Percentiles rank a stretch among this genome's conserved stretches.
phyloP scores from a whole-genome alignment of 1,140 invertebrate genomes.

The Drosophila albomicans region DNA sequence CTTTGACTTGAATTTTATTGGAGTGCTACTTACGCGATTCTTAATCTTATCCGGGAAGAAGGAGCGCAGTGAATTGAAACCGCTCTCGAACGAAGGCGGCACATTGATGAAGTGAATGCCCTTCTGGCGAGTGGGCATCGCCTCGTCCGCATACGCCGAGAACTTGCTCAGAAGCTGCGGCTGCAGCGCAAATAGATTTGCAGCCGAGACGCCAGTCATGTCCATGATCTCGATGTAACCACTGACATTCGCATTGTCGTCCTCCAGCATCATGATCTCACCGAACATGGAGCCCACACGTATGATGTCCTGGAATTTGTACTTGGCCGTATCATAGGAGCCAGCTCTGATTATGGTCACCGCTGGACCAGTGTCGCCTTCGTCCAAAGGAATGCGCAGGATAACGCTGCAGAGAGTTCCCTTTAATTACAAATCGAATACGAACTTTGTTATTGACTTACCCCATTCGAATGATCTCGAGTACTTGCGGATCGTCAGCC shows the following conservation, averaged over 20 bases:
- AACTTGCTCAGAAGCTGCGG: constrained; percentile 85
- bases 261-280: constrained; percentile 78
- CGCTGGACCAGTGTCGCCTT: constrained; percentile 72
- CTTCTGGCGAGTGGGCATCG: constrained; percentile 85
- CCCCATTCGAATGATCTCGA: constrained; percentile 85
- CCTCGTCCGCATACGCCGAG: constrained; percentile 85
- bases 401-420: constrained; percentile 47
- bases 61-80: constrained; percentile 85
- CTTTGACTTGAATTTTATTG: neutral
- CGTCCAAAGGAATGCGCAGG: constrained; percentile 51
- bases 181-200: constrained; percentile 85
- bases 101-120: constrained; percentile 86
- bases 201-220: constrained; percentile 79
- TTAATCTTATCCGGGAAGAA: constrained; percentile 73
- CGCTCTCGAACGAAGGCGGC: constrained; percentile 84
- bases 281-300: constrained; percentile 69
- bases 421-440: neutral
- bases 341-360: constrained; percentile 82
- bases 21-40: constrained; percentile 41
- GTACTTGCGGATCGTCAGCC: constrained; percentile 67
- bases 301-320: constrained; percentile 67
- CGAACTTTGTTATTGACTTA: constrained; percentile 47
- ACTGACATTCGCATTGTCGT: constrained; percentile 71
- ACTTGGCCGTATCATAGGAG: constrained; percentile 57
- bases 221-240: constrained; percentile 83